Evolutionary conservation across 2,888 invertebrate species (phyloP), one percentile per base, ranked within the genome.

Genomic region (Lymantria dispar): DNA sequence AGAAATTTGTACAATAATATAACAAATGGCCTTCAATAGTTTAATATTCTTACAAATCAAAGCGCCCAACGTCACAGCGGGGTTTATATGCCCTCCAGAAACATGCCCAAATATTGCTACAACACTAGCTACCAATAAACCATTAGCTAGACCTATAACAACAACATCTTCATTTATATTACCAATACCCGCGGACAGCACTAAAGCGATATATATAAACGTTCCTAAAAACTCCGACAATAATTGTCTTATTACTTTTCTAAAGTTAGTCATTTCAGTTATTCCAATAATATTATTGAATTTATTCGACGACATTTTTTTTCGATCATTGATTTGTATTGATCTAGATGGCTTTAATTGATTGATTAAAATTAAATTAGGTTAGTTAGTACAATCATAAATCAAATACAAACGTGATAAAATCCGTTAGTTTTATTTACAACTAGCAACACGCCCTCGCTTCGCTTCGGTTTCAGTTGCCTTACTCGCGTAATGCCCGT

Each of bases 51-150:
- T 64, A 46, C 67, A 68, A 7, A 72, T 51, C 11, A 72, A 13
- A 9, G 59, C 58, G 0, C 74, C 76, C 0, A 70, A 5, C 0
- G 77, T 77, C 3, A 77, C 55, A 10, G 78, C 77, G 0, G 77
- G 77, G 43, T 77, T 77, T 11, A 76, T 53, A 38, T 77, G 78
- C 0, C 64, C 68, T 0, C 78, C 76, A 7, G 74, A 76, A 0
- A 75, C 60, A 40, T 68, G 62, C 0, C 75, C 75, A 9, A 69
- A 54, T n/a, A 74, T 56, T 30, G 70, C 64, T 8, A 74, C 53
- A 1, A 76, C 29, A 0, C 68, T 62, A 8, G 65, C 63, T 7
- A 75, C 47, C 0, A 66, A 9, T 0, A 73, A 40, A 0, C 75
- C 75, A 49, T 74, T 61, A 0, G 62, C 51, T 0, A 74, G 40